Percentiles rank a stretch among this genome's conserved stretches.
Conservation (phyloP, 2,113 vertebrate genomes). For the Cnemophilus loriae region DNA sequence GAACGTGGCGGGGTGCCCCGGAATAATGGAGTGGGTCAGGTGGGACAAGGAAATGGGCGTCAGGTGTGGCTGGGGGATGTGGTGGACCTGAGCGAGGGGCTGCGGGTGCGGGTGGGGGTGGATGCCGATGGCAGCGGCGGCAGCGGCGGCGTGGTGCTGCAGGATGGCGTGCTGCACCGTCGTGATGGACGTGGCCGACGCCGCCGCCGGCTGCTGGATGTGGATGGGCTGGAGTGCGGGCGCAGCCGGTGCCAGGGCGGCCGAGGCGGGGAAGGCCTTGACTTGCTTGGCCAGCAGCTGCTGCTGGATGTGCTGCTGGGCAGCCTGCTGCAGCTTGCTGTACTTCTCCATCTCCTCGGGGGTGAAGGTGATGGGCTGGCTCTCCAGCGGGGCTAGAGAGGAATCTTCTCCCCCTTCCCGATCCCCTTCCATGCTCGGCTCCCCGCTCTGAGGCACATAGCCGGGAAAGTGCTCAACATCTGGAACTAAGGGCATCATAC, state of each 20-base stretch:
- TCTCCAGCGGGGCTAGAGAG: conserved; percentile 90
- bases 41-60: conserved; percentile 93
- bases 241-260: conserved; percentile 75
- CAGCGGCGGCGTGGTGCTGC: conserved; percentile 88
- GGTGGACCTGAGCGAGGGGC: conserved; percentile 92
- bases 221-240: conserved; percentile 90
- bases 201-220: conserved; percentile 89
- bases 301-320: conserved; percentile 98
- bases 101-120: conserved; percentile 87
- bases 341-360: conserved; percentile 99
- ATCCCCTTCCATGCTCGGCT: conserved; percentile 75
- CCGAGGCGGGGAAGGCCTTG: conserved; percentile 87
- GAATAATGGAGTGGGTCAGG: conserved; percentile 92
- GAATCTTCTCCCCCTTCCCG: conserved; percentile 87
- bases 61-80: conserved; percentile 95
- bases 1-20: conserved; percentile 90
- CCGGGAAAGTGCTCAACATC: conserved; percentile 78
- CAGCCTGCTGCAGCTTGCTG: conserved; percentile 95
- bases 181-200: conserved; percentile 90
- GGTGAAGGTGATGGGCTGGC: conserved; percentile 96
- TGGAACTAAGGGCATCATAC: conserved; percentile 69
- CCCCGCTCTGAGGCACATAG: conserved; percentile 78
- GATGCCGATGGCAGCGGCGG: conserved; percentile 85
- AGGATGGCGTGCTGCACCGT: conserved; percentile 94
- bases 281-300: conserved; percentile 97